Evolutionary conservation across 2,797 vertebrate species (phyloP), one percentile per base, ranked within the genome.

Genomic region (Darevskia mixta): DNA sequence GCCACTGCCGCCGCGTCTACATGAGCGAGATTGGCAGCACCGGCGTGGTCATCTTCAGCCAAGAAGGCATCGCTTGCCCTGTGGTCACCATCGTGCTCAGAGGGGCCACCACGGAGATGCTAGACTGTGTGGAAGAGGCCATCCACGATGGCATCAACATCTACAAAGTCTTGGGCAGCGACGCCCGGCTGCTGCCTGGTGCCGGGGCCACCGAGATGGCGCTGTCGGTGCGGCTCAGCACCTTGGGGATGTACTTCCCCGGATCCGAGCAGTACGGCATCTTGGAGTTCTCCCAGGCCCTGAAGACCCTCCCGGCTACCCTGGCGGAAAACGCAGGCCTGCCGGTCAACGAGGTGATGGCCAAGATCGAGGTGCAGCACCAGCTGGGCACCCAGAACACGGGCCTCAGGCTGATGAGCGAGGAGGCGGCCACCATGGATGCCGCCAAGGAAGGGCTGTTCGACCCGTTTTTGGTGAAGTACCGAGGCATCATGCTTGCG

Each of bases 261-360:
- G 85, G 93, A 5, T 85, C 86, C 55, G 92, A 95, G 71, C 94
- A 94, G 73, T 91, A 93, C 27, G 89, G 79, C 29, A 61, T 94
- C 55, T 8, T 85, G 73, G 87, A 87, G 8, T 93, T 83, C 27
- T 79, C 92, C 29, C 75, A 79, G 27, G 86, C 93, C 1, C 77
- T 92, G 69, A 87, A 92, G 43, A 78, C 49, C 1, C 72, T 89
- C 2, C 90, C 86, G 0, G 85, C 86, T 8, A 82, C 80, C 0
- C n/a, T 93, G 87, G 91, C 84, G 0, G 79, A 75, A 23, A 94
- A 93, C 3, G 73, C 89, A 1, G 93, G 93, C 0, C 43, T 86
- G 23, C 77, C 75, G 0, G 88, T 85, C 61, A 77, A 45, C 0
- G 41, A 81, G 71, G 79, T 79, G 10, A 58, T 94, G 79, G 86